Evolutionary conservation across 2,888 invertebrate species (phyloP), one percentile per base, ranked within the genome.

Genomic region (Drosophila borborema): DNA sequence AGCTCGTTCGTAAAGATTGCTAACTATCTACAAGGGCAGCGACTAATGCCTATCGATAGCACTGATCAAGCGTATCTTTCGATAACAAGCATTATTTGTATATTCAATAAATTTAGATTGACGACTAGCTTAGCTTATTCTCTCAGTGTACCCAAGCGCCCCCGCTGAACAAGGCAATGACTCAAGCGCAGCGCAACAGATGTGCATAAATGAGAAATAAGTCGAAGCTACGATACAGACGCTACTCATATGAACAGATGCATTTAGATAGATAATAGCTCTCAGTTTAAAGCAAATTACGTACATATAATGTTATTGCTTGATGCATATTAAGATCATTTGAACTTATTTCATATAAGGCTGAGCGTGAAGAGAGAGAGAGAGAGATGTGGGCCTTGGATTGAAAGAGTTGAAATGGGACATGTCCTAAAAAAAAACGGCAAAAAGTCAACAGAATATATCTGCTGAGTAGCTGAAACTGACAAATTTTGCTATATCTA

Each of bases 151-250:
- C 10, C 2, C 14, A 38, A 18, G 0, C 9, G 20, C n/a, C 12
- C 36, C 34, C 10, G 28, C 51, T 20, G 23, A 20, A 41, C 43
- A 10, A 28, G 41, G 10, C 31, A 60, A 63, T 62, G 38, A 61
- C 41, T 55, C 56, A 51, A 36, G 46, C 56, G 36, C 45, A 23
- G 45, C 23, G 65, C 70, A 66, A 58, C 68, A 68, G 61, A 59
- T 60, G 79, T 16, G 49, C 59, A 12, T 16, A 43, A 34, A 61
- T 28, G 58, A 55, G 46, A 73, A 64, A 46, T 78, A 53, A 54
- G 43, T 48, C 16, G 46, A 34, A 7, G 36, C 14, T 14, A 38
- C 20, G n/a, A 14, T 28, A 54, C 40, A 16, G 31, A 20, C 55
- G 12, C 6, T 6, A 4, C 31, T 49, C 49, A n/a, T 49, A 69